These are phyloP conservation scores for Sylvicola fuscatus DNA, from an alignment of 2,888 invertebrate genomes.

Conservation along the genomic window DNA sequence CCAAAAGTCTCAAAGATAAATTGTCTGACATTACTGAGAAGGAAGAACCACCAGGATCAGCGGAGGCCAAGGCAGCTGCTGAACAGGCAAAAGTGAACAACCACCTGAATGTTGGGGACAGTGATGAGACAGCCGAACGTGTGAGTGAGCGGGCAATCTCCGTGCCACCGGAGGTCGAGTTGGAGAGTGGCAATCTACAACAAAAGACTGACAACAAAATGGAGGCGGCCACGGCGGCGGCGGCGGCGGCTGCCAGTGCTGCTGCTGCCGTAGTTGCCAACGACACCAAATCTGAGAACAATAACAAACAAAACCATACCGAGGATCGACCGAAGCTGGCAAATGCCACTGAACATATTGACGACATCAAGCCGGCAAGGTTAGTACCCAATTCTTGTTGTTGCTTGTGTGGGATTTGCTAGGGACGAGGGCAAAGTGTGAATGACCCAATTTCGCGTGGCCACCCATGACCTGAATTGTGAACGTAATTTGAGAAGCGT, in stretches of 20 bases:
- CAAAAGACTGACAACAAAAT: constrained; percentile 13
- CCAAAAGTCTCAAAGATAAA: constrained; percentile 2
- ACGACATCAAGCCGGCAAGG: too few relatives aligned
- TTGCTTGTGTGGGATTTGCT: too few relatives aligned
- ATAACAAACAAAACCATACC: not conserved
- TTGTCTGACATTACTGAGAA: not conserved
- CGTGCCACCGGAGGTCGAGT: constrained; percentile 36
- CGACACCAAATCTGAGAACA: not conserved
- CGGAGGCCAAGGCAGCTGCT: not conserved
- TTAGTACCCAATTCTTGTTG: too few relatives aligned
- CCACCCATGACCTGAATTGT: too few relatives aligned
- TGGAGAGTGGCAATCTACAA: constrained; percentile 32
- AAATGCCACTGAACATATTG: too few relatives aligned
- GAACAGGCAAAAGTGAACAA: too few relatives aligned
- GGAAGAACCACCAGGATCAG: not conserved
- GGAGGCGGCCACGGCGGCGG: constrained; percentile 11
- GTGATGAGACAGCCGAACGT: constrained; percentile 16
- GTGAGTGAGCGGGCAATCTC: constrained; percentile 27
- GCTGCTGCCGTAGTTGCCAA: not conserved
- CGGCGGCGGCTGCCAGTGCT: constrained; percentile 12
- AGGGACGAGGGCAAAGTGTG: too few relatives aligned
- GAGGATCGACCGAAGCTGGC: too few relatives aligned
- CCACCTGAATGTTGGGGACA: too few relatives aligned
- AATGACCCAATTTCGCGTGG: too few relatives aligned
- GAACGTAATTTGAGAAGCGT: too few relatives aligned